phyloP scores from a whole-genome alignment of 2,888 invertebrate genomes.

The Pimpla rufipes region DNA sequence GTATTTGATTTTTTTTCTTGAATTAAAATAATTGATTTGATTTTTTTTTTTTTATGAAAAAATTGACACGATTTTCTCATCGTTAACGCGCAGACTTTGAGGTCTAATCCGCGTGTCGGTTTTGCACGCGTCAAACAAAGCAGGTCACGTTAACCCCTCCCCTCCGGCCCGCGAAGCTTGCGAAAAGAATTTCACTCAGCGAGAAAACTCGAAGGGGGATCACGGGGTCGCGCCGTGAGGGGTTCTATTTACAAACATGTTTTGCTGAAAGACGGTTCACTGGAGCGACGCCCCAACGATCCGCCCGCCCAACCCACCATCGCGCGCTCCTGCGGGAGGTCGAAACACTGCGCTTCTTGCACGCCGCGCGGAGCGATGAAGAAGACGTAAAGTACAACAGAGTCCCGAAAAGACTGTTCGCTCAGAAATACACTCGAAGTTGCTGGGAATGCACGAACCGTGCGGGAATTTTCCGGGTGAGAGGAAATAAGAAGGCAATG shows the following conservation, averaged over 20 bases:
- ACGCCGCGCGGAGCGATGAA: neutral
- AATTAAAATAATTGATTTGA: too few relatives aligned
- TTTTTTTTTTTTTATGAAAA: too few relatives aligned
- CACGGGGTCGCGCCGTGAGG: neutral
- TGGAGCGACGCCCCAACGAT: conserved; percentile 15
- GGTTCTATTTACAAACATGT: conserved; percentile 60
- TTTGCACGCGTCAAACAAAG: conserved; percentile 49
- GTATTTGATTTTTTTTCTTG: too few relatives aligned
- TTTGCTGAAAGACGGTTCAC: conserved; percentile 14
- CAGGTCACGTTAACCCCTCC: conserved; percentile 1
- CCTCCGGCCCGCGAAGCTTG: conserved; percentile 18
- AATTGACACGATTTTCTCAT: neutral
- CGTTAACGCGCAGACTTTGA: neutral
- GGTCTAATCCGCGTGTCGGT: conserved; percentile 26
- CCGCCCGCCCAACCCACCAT: neutral
- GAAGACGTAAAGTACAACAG: neutral
- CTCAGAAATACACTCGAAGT: neutral
- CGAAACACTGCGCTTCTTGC: conserved; percentile 23
- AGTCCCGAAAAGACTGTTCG: neutral
- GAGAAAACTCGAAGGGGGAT: conserved; percentile 34
- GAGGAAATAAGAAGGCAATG: too few relatives aligned
- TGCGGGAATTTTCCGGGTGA: too few relatives aligned
- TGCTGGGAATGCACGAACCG: too few relatives aligned
- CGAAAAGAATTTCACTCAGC: conserved; percentile 52
- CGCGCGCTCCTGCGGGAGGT: neutral